Base-by-base conservation (phyloP, 2,888 invertebrate species). In the Drosophila rubida region DNA sequence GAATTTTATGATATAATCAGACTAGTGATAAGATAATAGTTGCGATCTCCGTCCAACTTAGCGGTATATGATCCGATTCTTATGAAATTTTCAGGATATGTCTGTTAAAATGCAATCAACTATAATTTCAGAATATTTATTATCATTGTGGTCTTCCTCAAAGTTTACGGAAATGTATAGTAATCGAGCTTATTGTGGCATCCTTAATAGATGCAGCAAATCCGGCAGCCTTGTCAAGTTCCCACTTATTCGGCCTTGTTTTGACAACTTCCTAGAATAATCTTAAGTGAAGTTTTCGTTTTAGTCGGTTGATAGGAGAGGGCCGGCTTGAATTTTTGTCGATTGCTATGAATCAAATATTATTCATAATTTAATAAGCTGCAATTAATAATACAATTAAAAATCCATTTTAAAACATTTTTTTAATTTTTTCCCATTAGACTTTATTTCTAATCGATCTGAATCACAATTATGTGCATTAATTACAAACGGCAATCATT, bases 381-480 rank as follows among this genome's bases (percentile, higher is more conserved):
- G 74, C 71, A 89, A 82, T 89, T 85, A 89, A 85, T 89, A 87
- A 89, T 84, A 84, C 82, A 88, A 88, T 82, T 88, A 83, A 69
- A 59, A 88, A 80, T 70, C 69, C 61, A 88, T 88, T 82, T 77
- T 57, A 77, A 88, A 82, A 66, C 80, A 88, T 73, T 80, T 85
- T 62, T 74, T 69, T 66, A 74, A 74, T 70, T 69, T 65, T 69
- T 79, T 62, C 50, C 75, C 79, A 78, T 75, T 75, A 57, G 50
- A 75, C 48, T 58, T 59, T 54, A 44, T 51, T 67, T 73, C 62
- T 58, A 75, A 75, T 74, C 79, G 75, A 78, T 80, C 78, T 84
- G 82, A 84, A 69, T 70, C 42, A 65, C 81, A 82, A 83, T 88
- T 83, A 83, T 83, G 82, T 88, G 81, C 82, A 83, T 83, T 83